These are phyloP conservation scores for Cygnus buccinator DNA, from an alignment of 2,113 vertebrate genomes.

Conservation along the genomic window DNA sequence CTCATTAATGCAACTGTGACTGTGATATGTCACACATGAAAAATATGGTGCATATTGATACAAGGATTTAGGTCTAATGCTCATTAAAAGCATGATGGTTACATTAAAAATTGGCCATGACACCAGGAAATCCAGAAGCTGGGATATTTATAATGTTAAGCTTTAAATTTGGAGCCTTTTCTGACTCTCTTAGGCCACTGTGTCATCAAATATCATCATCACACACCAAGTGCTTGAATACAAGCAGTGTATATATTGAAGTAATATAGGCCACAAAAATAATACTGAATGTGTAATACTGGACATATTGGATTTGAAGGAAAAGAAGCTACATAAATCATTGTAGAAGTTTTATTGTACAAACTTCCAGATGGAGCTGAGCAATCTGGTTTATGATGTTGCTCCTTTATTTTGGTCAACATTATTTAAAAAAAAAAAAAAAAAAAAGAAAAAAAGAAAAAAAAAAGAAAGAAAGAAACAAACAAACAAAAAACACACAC, in stretches of 20 bases:
- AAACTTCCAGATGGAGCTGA: background rate
- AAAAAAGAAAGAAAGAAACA: background rate
- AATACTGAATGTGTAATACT: slow-evolving; percentile 9
- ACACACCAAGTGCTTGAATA: slow-evolving; percentile 13
- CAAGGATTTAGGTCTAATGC: background rate
- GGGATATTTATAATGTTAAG: slow-evolving; percentile 52
- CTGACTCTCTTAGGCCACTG: slow-evolving; percentile 11
- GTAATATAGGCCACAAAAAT: background rate
- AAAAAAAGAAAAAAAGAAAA: background rate
- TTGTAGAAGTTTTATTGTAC: background rate
- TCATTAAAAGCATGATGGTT: slow-evolving; percentile 6
- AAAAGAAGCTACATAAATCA: background rate
- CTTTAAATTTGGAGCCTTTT: slow-evolving; percentile 45
- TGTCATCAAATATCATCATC: slow-evolving; percentile 32
- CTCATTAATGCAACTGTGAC: background rate
- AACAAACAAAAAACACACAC: too few species aligned
- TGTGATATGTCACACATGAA: background rate
- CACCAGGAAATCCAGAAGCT: slow-evolving; percentile 41
- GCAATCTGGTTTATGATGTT: background rate
- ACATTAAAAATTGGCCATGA: background rate
- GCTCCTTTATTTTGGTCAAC: background rate
- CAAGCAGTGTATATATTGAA: too few species aligned
- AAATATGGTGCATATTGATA: slow-evolving; percentile 15
- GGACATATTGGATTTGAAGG: background rate
- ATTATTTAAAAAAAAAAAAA: background rate